Base-by-base conservation (phyloP, 2,888 invertebrate species). In the Oscheius sp. region DNA sequence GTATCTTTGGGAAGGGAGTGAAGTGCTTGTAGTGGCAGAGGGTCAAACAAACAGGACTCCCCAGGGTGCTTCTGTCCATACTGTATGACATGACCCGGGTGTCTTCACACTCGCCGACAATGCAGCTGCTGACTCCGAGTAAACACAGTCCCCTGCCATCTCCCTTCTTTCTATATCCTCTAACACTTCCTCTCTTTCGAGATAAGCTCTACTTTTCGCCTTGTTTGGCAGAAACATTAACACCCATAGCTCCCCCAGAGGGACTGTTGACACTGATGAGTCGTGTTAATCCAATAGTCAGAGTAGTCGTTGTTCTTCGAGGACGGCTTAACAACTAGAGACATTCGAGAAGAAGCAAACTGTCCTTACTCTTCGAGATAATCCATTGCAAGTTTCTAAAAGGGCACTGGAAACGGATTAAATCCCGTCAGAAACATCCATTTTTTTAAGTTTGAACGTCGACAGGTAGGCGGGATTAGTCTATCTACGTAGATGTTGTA, bases 21-120 rank as follows among this genome's bases (percentile, higher is more conserved):
- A 59, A 59, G 59, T 59, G 59, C 54, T 54, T 54, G 59, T 41
- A 41, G 30, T 44, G 38, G 28, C n/a, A 28, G 28, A 38, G 44
- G 59, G 59, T 41, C 41, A 44, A 38, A 59, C 59, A 59, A 59
- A 59, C 44, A 59, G 50, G 20, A 33, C 54, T 54, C 54, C 54
- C 54, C 33, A 54, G 33, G 54, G 54, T 54, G 54, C 20, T 32
- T 32, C 24, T 6, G 5, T n/a, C n/a, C 32, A 14, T 54, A 54
- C 54, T 33, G 54, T 54, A 54, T 54, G 54, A 54, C 54, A 54
- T 54, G 54, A 54, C 54, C 54, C 54, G 33, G 54, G 32, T n/a
- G 54, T 54, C 54, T 54, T 54, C 54, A 54, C 54, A 54, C 54
- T 54, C 32, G 54, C 54, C 54, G 54, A 54, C 54, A 54, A 54